Evolutionary conservation across 1,140 invertebrate species (phyloP).

Genomic region (Delia radicum): DNA sequence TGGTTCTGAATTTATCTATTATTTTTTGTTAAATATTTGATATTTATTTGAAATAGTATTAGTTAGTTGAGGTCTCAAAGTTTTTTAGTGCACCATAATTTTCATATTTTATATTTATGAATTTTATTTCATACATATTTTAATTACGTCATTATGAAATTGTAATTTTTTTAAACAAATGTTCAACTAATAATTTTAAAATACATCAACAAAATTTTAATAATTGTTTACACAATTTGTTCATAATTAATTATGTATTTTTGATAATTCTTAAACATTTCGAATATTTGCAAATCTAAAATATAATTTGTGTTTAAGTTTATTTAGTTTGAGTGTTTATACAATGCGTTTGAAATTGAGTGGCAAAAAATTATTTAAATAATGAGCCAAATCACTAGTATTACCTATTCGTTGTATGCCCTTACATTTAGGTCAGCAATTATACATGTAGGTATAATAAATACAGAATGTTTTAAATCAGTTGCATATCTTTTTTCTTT

Average conservation of each 20-base stretch:
- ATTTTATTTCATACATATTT: neutral
- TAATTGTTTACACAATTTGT: conserved; percentile 11
- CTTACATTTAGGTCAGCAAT: too few relatives aligned
- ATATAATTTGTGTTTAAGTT: neutral
- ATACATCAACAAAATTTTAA: neutral
- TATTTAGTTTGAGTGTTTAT: neutral
- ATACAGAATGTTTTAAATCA: too few relatives aligned
- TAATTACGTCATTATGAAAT: neutral
- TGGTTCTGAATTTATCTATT: neutral
- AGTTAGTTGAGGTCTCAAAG: neutral
- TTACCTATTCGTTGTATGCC: too few relatives aligned
- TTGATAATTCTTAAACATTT: neutral
- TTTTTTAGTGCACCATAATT: neutral
- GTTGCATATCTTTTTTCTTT: too few relatives aligned
- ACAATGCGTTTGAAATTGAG: neutral
- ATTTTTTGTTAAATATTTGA: neutral
- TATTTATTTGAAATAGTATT: neutral
- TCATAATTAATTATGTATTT: conserved; percentile 14
- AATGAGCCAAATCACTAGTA: too few relatives aligned
- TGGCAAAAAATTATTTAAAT: neutral
- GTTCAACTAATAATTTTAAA: neutral
- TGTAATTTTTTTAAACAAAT: neutral
- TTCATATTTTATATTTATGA: neutral
- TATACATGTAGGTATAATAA: too few relatives aligned
- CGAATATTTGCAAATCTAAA: neutral